These are phyloP conservation scores for Plagodis pulveraria DNA, from an alignment of 2,888 invertebrate species.

Conservation along the genomic window DNA sequence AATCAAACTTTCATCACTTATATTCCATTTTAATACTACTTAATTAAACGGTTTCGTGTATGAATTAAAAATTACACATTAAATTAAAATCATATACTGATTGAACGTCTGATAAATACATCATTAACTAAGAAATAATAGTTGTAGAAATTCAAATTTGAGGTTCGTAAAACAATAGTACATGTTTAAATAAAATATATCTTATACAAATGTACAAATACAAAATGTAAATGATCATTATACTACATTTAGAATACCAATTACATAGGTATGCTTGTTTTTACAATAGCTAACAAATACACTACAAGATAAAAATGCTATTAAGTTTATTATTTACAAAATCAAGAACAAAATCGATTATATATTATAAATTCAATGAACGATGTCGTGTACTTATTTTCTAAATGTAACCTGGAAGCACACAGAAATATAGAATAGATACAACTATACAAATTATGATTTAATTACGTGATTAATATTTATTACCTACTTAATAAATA, in stretches of 20 bases:
- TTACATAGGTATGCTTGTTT: constrained; percentile 35
- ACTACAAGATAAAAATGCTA: constrained; percentile 79
- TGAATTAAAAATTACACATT: too few relatives aligned
- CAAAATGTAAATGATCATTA: constrained; percentile 4
- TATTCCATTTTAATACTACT: constrained; percentile 4
- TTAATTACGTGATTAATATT: constrained; percentile 5
- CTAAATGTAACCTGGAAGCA: constrained; percentile 80
- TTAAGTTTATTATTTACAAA: constrained; percentile 72
- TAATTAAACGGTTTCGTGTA: too few relatives aligned
- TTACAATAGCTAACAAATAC: constrained; percentile 46
- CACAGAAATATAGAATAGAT: constrained; percentile 73
- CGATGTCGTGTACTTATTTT: constrained; percentile 43
- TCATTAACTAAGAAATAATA: too few relatives aligned
- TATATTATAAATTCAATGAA: constrained; percentile 36
- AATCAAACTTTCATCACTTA: too few relatives aligned
- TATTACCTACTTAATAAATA: background rate
- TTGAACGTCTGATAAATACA: too few relatives aligned
- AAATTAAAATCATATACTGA: too few relatives aligned
- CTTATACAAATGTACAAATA: background rate
- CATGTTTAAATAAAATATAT: background rate
- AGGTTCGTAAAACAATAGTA: background rate
- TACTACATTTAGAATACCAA: constrained; percentile 39
- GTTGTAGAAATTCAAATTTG: background rate
- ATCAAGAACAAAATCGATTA: constrained; percentile 49
- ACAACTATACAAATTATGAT: constrained; percentile 32